Percentiles rank a stretch among this genome's conserved stretches.
Evolutionary conservation across 2,888 invertebrate species (phyloP).

Genomic region (Lithophane ornitopus): DNA sequence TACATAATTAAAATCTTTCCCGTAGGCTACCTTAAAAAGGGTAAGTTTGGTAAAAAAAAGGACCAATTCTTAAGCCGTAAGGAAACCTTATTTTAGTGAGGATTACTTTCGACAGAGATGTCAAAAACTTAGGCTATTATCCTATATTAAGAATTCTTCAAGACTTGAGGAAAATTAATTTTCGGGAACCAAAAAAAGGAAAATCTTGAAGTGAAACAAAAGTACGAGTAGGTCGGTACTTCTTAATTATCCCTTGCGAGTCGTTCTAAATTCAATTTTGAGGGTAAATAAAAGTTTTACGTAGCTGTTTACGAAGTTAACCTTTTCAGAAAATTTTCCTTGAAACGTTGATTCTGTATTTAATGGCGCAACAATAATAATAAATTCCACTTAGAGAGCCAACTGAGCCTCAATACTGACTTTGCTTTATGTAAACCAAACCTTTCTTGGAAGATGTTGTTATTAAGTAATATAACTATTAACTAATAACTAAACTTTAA

Average conservation of each 20-base stretch:
- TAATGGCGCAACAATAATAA: constrained; percentile 15
- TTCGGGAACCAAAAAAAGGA: constrained; percentile 1
- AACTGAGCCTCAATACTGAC: constrained; percentile 14
- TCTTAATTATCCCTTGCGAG: constrained; percentile 41
- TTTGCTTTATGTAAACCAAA: constrained; percentile 15
- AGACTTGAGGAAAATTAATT: constrained; percentile 12
- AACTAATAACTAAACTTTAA: constrained; percentile 15
- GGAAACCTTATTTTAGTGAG: constrained; percentile 30
- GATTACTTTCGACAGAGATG: constrained; percentile 33
- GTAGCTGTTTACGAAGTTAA: constrained; percentile 23
- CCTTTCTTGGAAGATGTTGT: constrained; percentile 20
- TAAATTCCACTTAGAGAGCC: constrained; percentile 15
- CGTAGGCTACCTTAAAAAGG: background rate
- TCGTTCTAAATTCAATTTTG: constrained; percentile 42
- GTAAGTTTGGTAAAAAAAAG: constrained; percentile 26
- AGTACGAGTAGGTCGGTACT: constrained; percentile 24
- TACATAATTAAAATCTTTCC: background rate
- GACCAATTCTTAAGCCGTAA: constrained; percentile 22
- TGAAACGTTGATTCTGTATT: constrained; percentile 13
- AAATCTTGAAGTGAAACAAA: constrained; percentile 27
- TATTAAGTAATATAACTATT: constrained; percentile 11
- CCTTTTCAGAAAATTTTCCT: constrained; percentile 9
- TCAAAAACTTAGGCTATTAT: constrained; percentile 58
- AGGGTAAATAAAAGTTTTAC: constrained; percentile 44
- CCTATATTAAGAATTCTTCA: constrained; percentile 25